Conservation (phyloP, 2,797 vertebrate species). For the Sebastes iracundus region DNA sequence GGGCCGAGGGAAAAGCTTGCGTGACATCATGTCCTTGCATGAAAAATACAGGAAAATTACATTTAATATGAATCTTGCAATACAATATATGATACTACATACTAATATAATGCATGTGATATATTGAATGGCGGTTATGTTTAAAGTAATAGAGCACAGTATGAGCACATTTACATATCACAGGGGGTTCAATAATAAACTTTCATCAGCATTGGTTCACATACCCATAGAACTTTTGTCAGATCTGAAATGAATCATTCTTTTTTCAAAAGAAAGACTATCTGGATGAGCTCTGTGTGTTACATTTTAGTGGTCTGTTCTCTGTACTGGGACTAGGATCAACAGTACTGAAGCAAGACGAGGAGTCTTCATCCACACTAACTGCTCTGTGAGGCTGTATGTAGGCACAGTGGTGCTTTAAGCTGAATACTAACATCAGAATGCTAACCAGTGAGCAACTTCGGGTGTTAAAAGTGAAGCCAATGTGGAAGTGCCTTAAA, state of each 20-base stretch:
- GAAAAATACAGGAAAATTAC: neutral
- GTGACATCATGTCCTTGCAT: neutral
- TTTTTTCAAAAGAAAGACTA: neutral
- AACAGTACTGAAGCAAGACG: neutral
- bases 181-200: neutral
- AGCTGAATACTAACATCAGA: neutral
- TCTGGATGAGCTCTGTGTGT: neutral
- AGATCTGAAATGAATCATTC: neutral
- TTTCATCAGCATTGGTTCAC: neutral
- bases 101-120: neutral
- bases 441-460: no score
- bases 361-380: no score
- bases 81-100: neutral
- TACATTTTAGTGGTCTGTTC: neutral
- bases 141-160: neutral
- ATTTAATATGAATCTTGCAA: neutral
- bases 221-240: neutral
- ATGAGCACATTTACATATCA: neutral
- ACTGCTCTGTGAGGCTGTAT: no score
- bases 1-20: neutral
- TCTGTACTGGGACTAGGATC: neutral
- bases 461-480: rapidly evolving
- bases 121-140: neutral
- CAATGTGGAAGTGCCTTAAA: no score
- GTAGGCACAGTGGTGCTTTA: no score